Base-by-base conservation (phyloP, 1,140 invertebrate species). In the Homalodisca vitripennis region DNA sequence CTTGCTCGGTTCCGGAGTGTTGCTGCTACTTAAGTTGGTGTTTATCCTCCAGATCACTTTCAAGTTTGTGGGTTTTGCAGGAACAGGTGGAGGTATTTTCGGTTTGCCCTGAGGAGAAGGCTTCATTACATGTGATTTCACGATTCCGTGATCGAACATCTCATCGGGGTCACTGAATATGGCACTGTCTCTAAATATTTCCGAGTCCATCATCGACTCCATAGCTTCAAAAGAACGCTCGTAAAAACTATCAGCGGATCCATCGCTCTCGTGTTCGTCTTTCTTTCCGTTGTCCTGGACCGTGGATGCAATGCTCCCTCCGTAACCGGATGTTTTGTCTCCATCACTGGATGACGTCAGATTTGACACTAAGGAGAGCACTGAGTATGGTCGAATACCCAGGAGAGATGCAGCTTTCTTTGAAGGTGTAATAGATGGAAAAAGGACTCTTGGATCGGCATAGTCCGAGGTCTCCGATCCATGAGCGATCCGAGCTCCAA, bases 401-500 rank as follows among this genome's bases (percentile, higher is more conserved):
- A 76, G 67, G 24, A 76, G 67, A 41, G 73, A 70, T 20, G 74
- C 75, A 72, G 81, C 82, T 79, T 84, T 84, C 70, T 84, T 84
- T 74, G 69, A 84, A 73, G 72, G 83, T 81, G 79, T 80, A 3
- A 76, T 77, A 12, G 84, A 82, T 29, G 80, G 81, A 62, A 87
- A 84, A 0, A 92, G 78, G 0, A 85, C 84, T 46, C 84, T 85
- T 6, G 92, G 92, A 79, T 94, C 90, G 0, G 89, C 91, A 75
- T 94, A 94, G 74, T 95, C 92, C 0, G 91, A 90, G 14, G 75
- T 75, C 64, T 79, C 78, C 47, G 71, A 74, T 17, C 75, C 75
- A 75, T 93, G 88, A 6, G 92, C 92, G 76, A 95, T 93, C 67
- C 92, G 86, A 30, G 92, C 92, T 0, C 93, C 93, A 69, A 94